These are phyloP conservation scores for Tragelaphus scriptus DNA, from an alignment of 2,113 vertebrate species.

Conservation along the genomic window DNA sequence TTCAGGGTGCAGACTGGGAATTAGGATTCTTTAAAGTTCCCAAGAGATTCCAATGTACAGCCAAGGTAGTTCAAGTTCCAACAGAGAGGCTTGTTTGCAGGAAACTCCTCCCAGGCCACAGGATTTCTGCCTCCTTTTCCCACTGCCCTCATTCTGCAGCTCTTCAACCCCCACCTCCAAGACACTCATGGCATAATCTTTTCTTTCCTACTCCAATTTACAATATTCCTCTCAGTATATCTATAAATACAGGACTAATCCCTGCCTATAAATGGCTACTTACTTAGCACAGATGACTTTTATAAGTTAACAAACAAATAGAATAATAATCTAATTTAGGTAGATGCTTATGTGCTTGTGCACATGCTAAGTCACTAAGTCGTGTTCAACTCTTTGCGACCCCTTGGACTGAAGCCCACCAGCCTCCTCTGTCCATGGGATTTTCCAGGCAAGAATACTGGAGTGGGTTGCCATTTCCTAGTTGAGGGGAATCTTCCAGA, in stretches of 20 bases:
- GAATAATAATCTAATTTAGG: not conserved
- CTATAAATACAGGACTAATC: not conserved
- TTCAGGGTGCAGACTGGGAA: not conserved
- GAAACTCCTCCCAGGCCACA: not conserved
- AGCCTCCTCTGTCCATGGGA: not conserved
- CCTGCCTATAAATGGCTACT: not conserved
- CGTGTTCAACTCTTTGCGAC: rapidly evolving
- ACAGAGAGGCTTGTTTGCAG: not conserved
- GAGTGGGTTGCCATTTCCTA: not conserved
- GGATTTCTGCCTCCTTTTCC: not conserved
- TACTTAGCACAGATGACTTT: not conserved
- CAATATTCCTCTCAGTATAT: not conserved
- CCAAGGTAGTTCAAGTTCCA: not conserved
- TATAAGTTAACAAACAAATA: not conserved
- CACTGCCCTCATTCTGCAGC: not conserved
- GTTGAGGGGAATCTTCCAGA: not conserved
- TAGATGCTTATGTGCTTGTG: not conserved
- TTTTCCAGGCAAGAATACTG: not conserved
- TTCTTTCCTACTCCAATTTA: not conserved
- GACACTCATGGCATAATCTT: not conserved
- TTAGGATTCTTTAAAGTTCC: not conserved
- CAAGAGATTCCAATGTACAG: not conserved
- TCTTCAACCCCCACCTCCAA: not conserved
- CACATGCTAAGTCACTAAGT: not conserved
- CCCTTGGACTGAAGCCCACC: not conserved